Evolutionary conservation across 1,140 invertebrate species (phyloP).

Genomic region (Aphaenogaster ashmeadi): DNA sequence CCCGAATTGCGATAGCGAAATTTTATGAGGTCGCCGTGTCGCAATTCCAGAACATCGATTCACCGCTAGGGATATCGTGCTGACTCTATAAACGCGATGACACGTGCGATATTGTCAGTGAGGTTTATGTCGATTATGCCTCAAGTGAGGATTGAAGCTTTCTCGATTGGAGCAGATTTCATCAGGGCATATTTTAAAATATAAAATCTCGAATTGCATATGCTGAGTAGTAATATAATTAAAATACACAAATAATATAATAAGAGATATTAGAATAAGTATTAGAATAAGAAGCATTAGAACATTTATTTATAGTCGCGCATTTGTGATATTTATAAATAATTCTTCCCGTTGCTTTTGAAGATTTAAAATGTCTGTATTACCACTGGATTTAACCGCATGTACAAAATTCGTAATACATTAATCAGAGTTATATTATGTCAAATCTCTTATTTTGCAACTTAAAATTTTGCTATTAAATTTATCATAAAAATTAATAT

Average conservation of each 20-base stretch:
- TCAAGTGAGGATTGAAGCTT: conserved; percentile 16
- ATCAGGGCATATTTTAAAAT: not conserved
- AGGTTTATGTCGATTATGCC: conserved; percentile 29
- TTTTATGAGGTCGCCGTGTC: conserved; percentile 31
- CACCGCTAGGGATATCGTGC: conserved; percentile 1
- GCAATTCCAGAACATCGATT: conserved; percentile 23
- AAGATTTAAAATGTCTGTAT: no score
- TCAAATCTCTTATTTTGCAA: no score
- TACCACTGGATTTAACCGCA: no score
- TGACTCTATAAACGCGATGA: conserved; percentile 10
- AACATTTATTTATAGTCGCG: no score
- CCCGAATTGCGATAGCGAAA: conserved; percentile 8
- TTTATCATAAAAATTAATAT: no score
- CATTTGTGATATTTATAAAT: no score
- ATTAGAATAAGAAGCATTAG: no score
- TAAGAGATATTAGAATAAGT: no score
- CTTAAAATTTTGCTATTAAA: no score
- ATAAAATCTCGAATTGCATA: not conserved
- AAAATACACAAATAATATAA: not conserved
- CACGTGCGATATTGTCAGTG: conserved; percentile 7
- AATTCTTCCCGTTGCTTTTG: no score
- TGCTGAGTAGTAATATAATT: not conserved
- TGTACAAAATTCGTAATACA: no score
- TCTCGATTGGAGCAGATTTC: not conserved
- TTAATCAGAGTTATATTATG: no score